These are phyloP conservation scores for Panonychus citri DNA, from an alignment of 1,140 invertebrate species.

Conservation along the genomic window DNA sequence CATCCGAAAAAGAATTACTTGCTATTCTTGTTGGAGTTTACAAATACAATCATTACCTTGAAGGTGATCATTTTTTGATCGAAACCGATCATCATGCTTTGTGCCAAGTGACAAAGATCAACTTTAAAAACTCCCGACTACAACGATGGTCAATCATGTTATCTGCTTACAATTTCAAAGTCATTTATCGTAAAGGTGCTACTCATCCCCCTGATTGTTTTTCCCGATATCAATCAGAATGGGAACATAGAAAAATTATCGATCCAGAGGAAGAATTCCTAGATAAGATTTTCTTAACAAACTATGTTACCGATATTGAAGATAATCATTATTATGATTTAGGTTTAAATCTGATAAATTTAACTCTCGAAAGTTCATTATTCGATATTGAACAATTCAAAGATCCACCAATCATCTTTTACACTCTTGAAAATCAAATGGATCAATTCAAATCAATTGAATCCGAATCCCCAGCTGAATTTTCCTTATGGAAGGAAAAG, in stretches of 20 bases:
- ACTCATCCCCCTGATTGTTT: slow-evolving; percentile 3
- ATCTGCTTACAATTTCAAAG: slow-evolving; percentile 25
- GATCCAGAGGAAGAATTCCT: not conserved
- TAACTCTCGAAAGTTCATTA: too few relatives aligned
- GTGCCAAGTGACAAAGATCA: slow-evolving; percentile 23
- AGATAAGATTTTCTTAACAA: not conserved
- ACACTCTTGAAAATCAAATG: too few relatives aligned
- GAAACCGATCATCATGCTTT: slow-evolving; percentile 28
- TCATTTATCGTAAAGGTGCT: slow-evolving; percentile 21
- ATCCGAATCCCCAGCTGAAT: too few relatives aligned
- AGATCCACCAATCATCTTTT: too few relatives aligned
- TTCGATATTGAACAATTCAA: too few relatives aligned
- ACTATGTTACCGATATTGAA: not conserved
- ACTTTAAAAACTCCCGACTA: slow-evolving; percentile 22
- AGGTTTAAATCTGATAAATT: not conserved
- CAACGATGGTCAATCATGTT: slow-evolving; percentile 27
- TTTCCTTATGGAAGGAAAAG: too few relatives aligned
- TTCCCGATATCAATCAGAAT: not conserved
- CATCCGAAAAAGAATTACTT: slow-evolving; percentile 28
- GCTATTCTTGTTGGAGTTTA: slow-evolving; percentile 26
- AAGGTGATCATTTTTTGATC: slow-evolving; percentile 26
- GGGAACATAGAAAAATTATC: not conserved
- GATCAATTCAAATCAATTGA: too few relatives aligned
- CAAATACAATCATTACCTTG: slow-evolving; percentile 27
- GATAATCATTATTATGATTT: not conserved